Percentiles rank a stretch among this genome's conserved stretches.
These are phyloP conservation scores for Gymnosoma rotundatum DNA, from an alignment of 2,888 invertebrate species.

Conservation along the genomic window DNA sequence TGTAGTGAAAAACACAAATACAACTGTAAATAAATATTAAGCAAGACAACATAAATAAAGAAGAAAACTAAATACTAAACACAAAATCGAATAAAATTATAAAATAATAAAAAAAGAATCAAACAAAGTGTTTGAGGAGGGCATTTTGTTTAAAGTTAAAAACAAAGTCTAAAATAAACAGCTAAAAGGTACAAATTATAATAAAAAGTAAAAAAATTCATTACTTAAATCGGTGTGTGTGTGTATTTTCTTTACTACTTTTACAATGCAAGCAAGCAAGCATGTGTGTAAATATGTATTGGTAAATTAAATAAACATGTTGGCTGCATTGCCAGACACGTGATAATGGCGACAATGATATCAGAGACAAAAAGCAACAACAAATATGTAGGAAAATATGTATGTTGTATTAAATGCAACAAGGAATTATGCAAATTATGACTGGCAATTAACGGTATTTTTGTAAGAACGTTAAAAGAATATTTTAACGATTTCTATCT, in stretches of 20 bases:
- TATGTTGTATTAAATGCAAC: background rate
- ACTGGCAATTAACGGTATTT: constrained; percentile 58
- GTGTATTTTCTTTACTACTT: background rate
- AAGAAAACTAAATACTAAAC: background rate
- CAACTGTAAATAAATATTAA: background rate
- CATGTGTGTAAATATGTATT: background rate
- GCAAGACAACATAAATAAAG: background rate
- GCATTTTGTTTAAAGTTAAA: constrained; percentile 20
- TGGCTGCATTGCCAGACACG: constrained; percentile 51
- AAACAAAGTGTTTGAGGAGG: constrained; percentile 16
- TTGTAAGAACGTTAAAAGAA: constrained; percentile 50
- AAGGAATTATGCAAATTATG: constrained; percentile 53
- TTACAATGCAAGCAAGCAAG: background rate
- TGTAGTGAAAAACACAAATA: background rate
- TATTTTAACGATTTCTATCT: constrained; percentile 31
- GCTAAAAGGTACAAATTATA: too few species aligned
- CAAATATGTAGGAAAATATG: background rate
- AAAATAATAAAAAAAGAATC: background rate
- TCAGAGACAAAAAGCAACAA: constrained; percentile 10
- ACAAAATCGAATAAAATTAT: background rate
- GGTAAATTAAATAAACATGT: constrained; percentile 40
- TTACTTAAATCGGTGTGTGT: background rate
- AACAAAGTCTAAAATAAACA: background rate
- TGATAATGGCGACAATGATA: constrained; percentile 55
- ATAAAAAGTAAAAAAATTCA: background rate